A percentile compares a stretch with the other conserved stretches of the same genome.
Conservation (phyloP, 2,888 invertebrate genomes). For the Sepiola atlantica region DNA sequence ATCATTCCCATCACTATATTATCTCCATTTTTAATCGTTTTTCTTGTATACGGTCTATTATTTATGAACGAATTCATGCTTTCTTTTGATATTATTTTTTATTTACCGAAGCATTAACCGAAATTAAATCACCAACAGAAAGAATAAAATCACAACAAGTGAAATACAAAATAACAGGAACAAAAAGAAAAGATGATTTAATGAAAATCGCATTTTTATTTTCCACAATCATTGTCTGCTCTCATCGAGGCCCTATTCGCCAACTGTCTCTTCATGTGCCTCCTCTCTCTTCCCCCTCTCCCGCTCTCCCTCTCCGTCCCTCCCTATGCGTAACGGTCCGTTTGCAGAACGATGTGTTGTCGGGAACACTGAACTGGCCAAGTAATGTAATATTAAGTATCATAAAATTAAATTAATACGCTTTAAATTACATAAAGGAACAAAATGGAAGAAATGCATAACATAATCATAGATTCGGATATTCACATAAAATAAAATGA, state of each 20-base stretch:
- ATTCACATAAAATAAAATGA: background rate
- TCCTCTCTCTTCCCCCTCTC: no score
- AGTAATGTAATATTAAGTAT: background rate
- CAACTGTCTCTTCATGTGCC: background rate
- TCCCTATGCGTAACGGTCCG: background rate
- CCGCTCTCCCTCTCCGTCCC: no score
- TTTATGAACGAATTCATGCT: background rate
- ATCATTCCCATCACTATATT: no score
- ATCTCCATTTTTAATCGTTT: background rate
- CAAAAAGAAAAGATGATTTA: background rate
- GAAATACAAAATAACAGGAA: no score
- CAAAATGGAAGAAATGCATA: background rate
- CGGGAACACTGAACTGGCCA: background rate
- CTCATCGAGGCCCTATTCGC: background rate
- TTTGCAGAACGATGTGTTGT: background rate
- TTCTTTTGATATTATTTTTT: background rate
- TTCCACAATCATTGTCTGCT: background rate
- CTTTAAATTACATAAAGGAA: slow-evolving; percentile 19
- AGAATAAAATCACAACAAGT: background rate
- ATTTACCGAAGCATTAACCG: background rate
- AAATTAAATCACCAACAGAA: background rate
- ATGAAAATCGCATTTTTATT: slow-evolving; percentile 32
- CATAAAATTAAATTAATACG: slow-evolving; percentile 9
- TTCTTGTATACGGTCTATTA: background rate
- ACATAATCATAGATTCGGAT: background rate